Percentiles rank a stretch among this genome's conserved stretches.
Conservation (phyloP, 1,140 invertebrate species). For the Ceratina australensis region DNA sequence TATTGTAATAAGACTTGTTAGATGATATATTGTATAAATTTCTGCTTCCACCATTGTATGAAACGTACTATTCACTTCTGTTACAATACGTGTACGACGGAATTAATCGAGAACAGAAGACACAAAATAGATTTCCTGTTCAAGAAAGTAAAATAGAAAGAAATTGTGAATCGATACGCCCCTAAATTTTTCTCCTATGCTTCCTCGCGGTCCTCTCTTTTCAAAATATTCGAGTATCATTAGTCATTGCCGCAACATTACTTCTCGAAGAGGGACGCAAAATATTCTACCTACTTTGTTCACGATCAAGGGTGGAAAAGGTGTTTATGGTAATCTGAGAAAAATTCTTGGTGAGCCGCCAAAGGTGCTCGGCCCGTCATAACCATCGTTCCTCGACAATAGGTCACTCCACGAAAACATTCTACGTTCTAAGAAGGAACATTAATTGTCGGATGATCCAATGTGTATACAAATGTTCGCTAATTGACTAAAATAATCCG, state of each 20-base stretch:
- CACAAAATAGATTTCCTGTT: too few species aligned
- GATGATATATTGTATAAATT: too few species aligned
- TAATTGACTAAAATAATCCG: too few species aligned
- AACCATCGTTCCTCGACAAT: constrained; percentile 62
- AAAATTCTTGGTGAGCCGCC: constrained; percentile 49
- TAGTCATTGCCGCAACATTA: constrained; percentile 67
- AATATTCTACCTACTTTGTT: constrained; percentile 65
- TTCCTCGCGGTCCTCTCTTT: constrained; percentile 41
- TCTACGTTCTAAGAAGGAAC: background rate
- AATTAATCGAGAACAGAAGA: too few species aligned
- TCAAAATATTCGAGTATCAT: constrained; percentile 56
- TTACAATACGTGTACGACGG: constrained; percentile 53
- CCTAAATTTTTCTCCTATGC: constrained; percentile 58
- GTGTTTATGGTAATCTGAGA: constrained; percentile 71
- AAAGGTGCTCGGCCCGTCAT: constrained; percentile 52
- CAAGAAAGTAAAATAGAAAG: too few species aligned
- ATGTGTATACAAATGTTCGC: background rate
- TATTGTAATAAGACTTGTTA: too few species aligned
- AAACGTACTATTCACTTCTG: too few species aligned
- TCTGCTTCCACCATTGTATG: too few species aligned
- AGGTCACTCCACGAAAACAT: constrained; percentile 38
- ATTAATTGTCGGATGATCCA: constrained; percentile 2
- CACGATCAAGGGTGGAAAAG: constrained; percentile 57
- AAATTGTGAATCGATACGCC: constrained; percentile 28
- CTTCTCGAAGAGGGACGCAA: constrained; percentile 58